Conservation (phyloP, 1,140 invertebrate genomes). For the Manduca sexta region DNA sequence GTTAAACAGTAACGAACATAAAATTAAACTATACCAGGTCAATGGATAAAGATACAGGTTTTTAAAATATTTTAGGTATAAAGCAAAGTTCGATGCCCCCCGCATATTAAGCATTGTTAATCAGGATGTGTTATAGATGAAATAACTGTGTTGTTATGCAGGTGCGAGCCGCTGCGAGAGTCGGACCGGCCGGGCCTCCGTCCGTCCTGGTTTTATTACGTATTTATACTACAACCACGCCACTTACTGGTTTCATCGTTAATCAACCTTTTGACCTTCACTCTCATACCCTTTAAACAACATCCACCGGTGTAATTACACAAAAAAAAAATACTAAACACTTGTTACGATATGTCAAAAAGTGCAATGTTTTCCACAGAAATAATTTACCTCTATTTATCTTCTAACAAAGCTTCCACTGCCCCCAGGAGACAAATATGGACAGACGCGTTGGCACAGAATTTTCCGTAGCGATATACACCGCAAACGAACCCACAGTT, state of each 20-base stretch:
- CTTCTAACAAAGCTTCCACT: slow-evolving; percentile 68
- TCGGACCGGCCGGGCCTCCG: slow-evolving; percentile 37
- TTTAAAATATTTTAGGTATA: neutral
- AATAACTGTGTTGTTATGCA: slow-evolving; percentile 16
- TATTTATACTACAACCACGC: slow-evolving; percentile 65
- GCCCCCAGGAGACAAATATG: slow-evolving; percentile 64
- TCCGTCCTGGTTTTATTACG: slow-evolving; percentile 37
- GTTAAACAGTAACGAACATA: no score
- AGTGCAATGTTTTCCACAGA: slow-evolving; percentile 62
- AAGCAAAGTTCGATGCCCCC: neutral
- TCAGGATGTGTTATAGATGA: neutral
- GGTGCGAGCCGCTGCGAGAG: slow-evolving; percentile 29
- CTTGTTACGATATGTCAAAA: slow-evolving; percentile 68
- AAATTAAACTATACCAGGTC: no score
- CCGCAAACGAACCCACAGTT: slow-evolving; percentile 45
- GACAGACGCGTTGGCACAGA: slow-evolving; percentile 55
- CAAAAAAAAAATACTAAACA: slow-evolving; percentile 64
- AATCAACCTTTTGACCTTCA: slow-evolving; percentile 54
- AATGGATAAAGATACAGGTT: no score
- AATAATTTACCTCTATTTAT: slow-evolving; percentile 73
- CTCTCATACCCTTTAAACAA: slow-evolving; percentile 24
- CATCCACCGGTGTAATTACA: slow-evolving; percentile 45
- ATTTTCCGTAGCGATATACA: slow-evolving; percentile 52
- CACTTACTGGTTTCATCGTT: slow-evolving; percentile 36
- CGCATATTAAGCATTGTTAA: neutral